Evolutionary conservation across 2,888 invertebrate genomes (phyloP).

Genomic region (Proisotoma minuta): DNA sequence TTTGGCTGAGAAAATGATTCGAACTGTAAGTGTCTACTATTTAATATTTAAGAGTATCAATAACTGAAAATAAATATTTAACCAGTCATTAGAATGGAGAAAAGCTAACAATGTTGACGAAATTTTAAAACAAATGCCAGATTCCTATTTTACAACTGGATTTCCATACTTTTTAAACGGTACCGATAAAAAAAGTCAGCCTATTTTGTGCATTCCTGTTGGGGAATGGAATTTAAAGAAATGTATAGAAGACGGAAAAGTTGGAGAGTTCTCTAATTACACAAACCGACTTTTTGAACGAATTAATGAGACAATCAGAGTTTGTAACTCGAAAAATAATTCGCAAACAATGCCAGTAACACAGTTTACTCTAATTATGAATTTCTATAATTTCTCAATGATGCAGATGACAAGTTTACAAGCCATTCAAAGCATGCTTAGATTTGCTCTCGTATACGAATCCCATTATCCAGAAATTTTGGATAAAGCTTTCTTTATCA

Average conservation of each 20-base stretch:
- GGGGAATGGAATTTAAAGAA: constrained; percentile 24
- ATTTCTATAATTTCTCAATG: constrained; percentile 41
- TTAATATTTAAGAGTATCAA: background rate
- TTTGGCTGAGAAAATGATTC: background rate
- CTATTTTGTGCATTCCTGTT: constrained; percentile 10
- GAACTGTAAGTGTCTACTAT: background rate
- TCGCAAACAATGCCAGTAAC: constrained; percentile 15
- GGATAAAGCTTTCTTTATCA: constrained; percentile 22
- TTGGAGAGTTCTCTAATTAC: constrained; percentile 17
- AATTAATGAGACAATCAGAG: constrained; percentile 11
- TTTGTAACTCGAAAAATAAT: constrained; percentile 4
- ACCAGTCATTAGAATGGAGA: constrained; percentile 27
- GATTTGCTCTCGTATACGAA: background rate
- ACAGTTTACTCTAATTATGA: constrained; percentile 32
- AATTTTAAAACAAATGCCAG: constrained; percentile 13
- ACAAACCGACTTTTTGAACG: constrained; percentile 25
- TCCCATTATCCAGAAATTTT: constrained; percentile 28
- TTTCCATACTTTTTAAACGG: constrained; percentile 21
- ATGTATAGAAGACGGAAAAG: constrained; percentile 11
- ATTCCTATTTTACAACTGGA: constrained; percentile 13
- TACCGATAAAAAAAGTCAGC: constrained; percentile 11
- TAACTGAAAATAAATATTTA: background rate
- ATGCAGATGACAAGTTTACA: constrained; percentile 32
- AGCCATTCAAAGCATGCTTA: constrained; percentile 18
- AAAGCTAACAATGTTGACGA: constrained; percentile 20